phyloP scores from a whole-genome alignment of 2,797 vertebrate species.

The Sebastes nivosus region DNA sequence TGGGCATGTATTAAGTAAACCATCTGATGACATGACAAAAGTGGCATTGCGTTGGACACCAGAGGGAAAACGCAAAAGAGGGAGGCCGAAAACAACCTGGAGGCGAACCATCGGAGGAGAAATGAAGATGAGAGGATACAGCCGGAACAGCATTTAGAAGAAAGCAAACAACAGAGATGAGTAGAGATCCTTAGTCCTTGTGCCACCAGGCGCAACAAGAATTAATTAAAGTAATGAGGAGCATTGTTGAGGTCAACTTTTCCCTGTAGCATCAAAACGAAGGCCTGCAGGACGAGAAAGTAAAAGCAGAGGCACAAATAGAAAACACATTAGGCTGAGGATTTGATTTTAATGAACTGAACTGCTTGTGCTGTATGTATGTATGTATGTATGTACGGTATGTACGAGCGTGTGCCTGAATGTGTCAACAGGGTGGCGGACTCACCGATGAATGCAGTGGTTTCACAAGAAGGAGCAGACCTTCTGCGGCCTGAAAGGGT shows the following conservation, averaged over 20 bases:
- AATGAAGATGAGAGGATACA: too few species aligned
- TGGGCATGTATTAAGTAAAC: too few species aligned
- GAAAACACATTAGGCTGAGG: neutral
- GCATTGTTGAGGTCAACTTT: slow-evolving; percentile 80
- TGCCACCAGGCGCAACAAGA: too few species aligned
- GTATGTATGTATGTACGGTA: neutral
- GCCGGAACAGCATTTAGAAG: too few species aligned
- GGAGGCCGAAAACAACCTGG: too few species aligned
- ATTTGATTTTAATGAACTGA: neutral
- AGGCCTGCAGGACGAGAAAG: slow-evolving; percentile 61
- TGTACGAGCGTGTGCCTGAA: neutral
- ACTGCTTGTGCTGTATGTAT: neutral
- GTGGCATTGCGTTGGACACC: too few species aligned
- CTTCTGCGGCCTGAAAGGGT: slow-evolving; percentile 96
- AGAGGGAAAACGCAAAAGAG: too few species aligned
- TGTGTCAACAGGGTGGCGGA: neutral
- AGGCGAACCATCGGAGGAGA: too few species aligned
- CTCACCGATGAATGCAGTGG: slow-evolving; percentile 68
- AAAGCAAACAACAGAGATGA: too few species aligned
- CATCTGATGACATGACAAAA: too few species aligned
- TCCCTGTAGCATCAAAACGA: slow-evolving; percentile 79
- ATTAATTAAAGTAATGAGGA: slow-evolving; percentile 48
- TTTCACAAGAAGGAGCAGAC: slow-evolving; percentile 96
- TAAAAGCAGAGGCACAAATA: neutral
- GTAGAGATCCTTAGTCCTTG: too few species aligned